Percentiles rank a stretch among this genome's conserved stretches.
These are phyloP conservation scores for Murina feae DNA, from an alignment of 2,113 vertebrate genomes.

Conservation along the genomic window DNA sequence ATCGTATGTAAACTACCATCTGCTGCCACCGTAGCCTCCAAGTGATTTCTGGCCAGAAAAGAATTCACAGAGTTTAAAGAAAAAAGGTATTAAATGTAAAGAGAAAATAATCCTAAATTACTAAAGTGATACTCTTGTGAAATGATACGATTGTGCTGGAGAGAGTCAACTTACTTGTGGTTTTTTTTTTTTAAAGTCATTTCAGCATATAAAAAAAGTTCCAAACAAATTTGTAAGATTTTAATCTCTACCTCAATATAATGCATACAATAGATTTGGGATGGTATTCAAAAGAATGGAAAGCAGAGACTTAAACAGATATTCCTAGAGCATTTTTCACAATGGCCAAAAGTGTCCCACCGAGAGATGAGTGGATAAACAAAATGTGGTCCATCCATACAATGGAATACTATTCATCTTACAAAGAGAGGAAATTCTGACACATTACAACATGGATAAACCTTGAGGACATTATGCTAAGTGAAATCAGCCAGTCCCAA, in stretches of 20 bases:
- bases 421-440: neutral
- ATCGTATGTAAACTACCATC: neutral
- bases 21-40: rapidly evolving
- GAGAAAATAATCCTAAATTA: neutral
- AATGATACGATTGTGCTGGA: neutral
- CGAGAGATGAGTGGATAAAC: neutral
- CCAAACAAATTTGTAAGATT: neutral
- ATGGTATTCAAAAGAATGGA: neutral
- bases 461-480: neutral
- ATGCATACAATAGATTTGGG: no score
- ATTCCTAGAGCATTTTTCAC: neutral
- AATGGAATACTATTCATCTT: neutral
- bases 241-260: neutral
- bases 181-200: neutral
- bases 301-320: neutral
- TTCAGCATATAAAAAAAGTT: neutral
- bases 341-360: rapidly evolving
- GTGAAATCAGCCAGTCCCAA: neutral
- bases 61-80: neutral
- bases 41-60: neutral
- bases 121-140: neutral
- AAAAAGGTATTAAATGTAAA: neutral
- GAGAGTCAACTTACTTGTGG: neutral
- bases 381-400: neutral
- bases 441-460: neutral